Evolutionary conservation across 2,113 vertebrate species (phyloP).

Genomic region (Pundamilia nyererei): DNA sequence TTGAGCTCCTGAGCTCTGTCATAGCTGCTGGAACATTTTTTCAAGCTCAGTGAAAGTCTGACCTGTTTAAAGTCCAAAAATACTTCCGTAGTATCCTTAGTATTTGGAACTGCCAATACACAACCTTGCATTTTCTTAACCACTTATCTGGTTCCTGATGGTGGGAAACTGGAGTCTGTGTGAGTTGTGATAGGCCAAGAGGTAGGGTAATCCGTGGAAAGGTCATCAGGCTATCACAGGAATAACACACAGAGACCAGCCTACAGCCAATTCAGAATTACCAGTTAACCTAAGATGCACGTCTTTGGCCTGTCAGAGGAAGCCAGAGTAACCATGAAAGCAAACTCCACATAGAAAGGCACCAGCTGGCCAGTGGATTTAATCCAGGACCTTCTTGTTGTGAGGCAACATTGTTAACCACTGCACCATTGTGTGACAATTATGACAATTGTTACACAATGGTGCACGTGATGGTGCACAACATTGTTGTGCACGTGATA

Average conservation of each 20-base stretch:
- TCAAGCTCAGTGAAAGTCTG: not conserved
- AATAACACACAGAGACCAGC: not conserved
- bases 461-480: too few relatives aligned
- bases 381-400: not conserved
- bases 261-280: not conserved
- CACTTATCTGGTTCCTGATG: not conserved
- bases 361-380: not conserved
- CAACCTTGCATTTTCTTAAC: not conserved
- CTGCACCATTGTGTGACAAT: not conserved
- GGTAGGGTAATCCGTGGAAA: not conserved
- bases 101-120: not conserved
- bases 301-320: not conserved
- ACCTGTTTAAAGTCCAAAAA: not conserved
- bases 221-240: not conserved
- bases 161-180: not conserved
- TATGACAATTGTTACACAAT: not conserved
- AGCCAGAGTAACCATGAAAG: not conserved
- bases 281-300: not conserved
- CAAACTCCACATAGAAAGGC: not conserved
- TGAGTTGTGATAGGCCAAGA: not conserved
- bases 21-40: not conserved
- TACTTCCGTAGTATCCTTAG: not conserved
- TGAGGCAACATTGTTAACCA: not conserved
- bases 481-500: not conserved
- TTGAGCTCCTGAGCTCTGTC: not conserved